A percentile compares a stretch with the other conserved stretches of the same genome.
phyloP scores from a whole-genome alignment of 2,888 invertebrate genomes.

The Lasioglossum malachurum region DNA sequence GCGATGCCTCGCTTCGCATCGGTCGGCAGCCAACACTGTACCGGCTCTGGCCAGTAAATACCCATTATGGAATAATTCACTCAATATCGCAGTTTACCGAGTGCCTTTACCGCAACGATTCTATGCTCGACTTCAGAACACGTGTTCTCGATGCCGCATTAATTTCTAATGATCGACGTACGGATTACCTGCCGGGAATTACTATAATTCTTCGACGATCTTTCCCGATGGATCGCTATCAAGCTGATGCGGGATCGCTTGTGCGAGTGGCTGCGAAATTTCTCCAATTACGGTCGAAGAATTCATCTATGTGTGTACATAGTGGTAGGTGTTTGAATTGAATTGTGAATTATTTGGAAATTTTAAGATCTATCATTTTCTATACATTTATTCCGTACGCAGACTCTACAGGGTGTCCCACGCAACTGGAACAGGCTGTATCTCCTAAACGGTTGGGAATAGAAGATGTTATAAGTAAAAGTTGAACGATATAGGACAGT shows the following conservation, averaged over 20 bases:
- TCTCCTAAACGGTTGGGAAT: no score
- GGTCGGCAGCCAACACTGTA: conserved; percentile 3
- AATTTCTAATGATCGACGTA: conserved; percentile 63
- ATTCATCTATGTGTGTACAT: background rate
- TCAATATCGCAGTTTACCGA: conserved; percentile 76
- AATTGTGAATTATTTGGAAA: no score
- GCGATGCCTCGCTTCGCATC: background rate
- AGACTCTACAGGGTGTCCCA: no score
- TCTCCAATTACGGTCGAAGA: background rate
- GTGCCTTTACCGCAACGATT: conserved; percentile 52
- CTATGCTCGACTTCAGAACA: conserved; percentile 36
- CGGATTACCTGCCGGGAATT: conserved; percentile 39
- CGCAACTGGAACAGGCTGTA: no score
- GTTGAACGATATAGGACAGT: no score
- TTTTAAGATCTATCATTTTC: background rate
- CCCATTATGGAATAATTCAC: conserved; percentile 76
- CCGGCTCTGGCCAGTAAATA: conserved; percentile 67
- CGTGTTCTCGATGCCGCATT: conserved; percentile 53
- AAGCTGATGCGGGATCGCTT: background rate
- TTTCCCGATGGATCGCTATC: background rate
- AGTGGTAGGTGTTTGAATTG: background rate
- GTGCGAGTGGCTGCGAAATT: background rate
- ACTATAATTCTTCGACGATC: background rate
- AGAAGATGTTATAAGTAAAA: no score
- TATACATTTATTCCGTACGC: background rate